A percentile compares a stretch with the other conserved stretches of the same genome.
Conservation (phyloP, 2,888 invertebrate species). For the Plebejus melissa region DNA sequence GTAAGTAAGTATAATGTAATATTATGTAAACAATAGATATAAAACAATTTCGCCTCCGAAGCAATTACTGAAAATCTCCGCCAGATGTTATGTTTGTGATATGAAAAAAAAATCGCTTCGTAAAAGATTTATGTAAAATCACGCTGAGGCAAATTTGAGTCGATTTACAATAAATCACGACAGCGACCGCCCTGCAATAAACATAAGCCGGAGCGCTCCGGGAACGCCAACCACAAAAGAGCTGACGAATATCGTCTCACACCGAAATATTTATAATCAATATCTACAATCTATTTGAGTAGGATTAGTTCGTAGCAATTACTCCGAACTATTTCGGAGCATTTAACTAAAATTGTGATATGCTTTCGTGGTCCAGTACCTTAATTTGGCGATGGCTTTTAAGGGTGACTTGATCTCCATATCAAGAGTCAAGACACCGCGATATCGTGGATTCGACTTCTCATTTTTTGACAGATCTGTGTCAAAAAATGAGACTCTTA, state of each 20-base stretch:
- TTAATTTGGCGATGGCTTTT: too few species aligned
- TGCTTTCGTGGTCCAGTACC: too few species aligned
- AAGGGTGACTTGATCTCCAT: too few species aligned
- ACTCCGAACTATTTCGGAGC: too few species aligned
- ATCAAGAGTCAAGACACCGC: too few species aligned
- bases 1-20: not conserved
- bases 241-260: conserved; percentile 30
- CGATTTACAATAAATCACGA: conserved; percentile 27
- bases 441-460: too few species aligned
- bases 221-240: conserved; percentile 23
- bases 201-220: conserved; percentile 14
- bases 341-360: too few species aligned
- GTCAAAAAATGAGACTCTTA: too few species aligned
- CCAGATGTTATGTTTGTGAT: conserved; percentile 19
- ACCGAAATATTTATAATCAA: conserved; percentile 28
- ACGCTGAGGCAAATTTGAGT: conserved; percentile 24
- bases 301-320: too few species aligned
- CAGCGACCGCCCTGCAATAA: conserved; percentile 18
- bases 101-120: conserved; percentile 17
- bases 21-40: not conserved
- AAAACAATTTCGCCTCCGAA: not conserved
- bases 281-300: not conserved
- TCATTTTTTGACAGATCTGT: too few species aligned
- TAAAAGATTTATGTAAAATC: conserved; percentile 20
- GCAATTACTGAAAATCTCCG: conserved; percentile 1